Percentiles rank a stretch among this genome's conserved stretches.
Conservation (phyloP, 2,888 invertebrate species). For the Hyposoter didymator region DNA sequence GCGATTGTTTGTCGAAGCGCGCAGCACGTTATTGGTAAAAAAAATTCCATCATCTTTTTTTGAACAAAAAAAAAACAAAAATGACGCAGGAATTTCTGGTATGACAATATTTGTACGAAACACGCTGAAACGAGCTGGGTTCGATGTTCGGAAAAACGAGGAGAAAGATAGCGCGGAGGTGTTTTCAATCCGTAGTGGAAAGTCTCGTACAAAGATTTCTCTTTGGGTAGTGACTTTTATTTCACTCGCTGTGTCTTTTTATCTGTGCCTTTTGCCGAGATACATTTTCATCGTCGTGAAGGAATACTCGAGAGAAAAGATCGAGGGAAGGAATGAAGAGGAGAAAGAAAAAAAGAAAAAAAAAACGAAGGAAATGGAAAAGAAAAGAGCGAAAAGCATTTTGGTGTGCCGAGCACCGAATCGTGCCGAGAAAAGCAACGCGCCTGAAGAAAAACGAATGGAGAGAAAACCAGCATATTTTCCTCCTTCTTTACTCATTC, state of each 20-base stretch:
- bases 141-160: neutral
- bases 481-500: conserved; percentile 25
- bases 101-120: neutral
- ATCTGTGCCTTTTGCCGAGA: neutral
- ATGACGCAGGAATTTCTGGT: neutral
- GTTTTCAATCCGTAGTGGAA: neutral
- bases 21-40: neutral
- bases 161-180: neutral
- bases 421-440: conserved; percentile 63
- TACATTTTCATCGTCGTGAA: conserved; percentile 41
- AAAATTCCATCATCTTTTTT: neutral
- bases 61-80: neutral
- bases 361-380: too few species aligned
- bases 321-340: conserved; percentile 24
- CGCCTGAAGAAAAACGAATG: conserved; percentile 16
- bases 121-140: neutral
- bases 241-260: conserved; percentile 4
- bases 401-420: conserved; percentile 31
- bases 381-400: conserved; percentile 28
- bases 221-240: conserved; percentile 30
- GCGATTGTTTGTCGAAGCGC: neutral
- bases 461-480: conserved; percentile 18
- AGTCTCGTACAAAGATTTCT: conserved; percentile 15
- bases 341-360: conserved; percentile 20
- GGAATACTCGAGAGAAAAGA: conserved; percentile 42